Evolutionary conservation across 2,113 vertebrate genomes (phyloP), one percentile per base, ranked within the genome.

Genomic region (Chascanopsetta lugubris): DNA sequence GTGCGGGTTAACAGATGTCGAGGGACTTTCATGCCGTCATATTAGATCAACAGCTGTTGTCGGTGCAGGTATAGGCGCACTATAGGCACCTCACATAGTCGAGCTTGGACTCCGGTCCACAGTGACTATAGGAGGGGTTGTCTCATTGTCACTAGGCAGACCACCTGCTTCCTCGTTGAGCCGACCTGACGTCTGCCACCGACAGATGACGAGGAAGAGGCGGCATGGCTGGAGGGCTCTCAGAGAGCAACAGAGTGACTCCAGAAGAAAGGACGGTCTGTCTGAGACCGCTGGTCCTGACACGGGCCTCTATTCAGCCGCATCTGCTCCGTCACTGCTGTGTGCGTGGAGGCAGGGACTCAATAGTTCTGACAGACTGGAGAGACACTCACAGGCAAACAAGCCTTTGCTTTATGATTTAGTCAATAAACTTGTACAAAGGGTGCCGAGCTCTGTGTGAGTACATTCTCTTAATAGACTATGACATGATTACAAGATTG

Each of bases 121-220:
- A 48, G 67, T 75, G 67, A 69, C 53, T 48, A 15, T 34, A 22
- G 48, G 47, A 46, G 34, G 59, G 68, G 59, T 36, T 49, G 66
- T 66, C 55, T n/a, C n/a, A n/a, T n/a, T 58, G 65, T 68, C 74
- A 73, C 69, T 12, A 49, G 50, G 50, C 40, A 36, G 81, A 85
- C 80, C 85, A 89, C 85, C 85, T 79, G 85, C 84, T 51, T 70
- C 69, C 68, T 65, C 64, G 77, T 22, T 40, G 66, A 63, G 72
- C 66, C 34, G 77, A 77, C 76, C 79, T 83, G 60, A 62, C 27
- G 72, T 80, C 78, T 86, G 79, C 82, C 74, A 79, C 58, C 49
- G 70, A 74, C 86, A 88, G 83, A 90, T 86, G 80, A 89, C 21
- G 82, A 69, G 61, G 71, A 80, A 67, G 72, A 72, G 79, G 56